Percentiles rank a stretch among this genome's conserved stretches.
Evolutionary conservation across 2,888 invertebrate species (phyloP).

Genomic region (Cerastis leucographa): DNA sequence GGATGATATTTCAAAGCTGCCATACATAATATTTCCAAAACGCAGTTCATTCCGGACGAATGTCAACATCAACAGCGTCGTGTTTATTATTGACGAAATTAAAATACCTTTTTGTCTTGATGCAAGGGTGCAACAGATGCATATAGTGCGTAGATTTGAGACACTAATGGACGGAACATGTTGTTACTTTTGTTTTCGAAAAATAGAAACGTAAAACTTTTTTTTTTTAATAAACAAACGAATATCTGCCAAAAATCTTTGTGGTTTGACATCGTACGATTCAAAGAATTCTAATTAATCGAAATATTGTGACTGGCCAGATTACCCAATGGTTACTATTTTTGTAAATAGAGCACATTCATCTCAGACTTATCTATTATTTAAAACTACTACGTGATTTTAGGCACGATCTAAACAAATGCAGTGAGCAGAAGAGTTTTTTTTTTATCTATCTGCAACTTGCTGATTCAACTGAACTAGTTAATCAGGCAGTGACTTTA

Average conservation of each 20-base stretch:
- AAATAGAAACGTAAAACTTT: constrained; percentile 32
- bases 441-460: neutral
- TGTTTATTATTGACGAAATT: constrained; percentile 50
- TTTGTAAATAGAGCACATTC: constrained; percentile 31
- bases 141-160: constrained; percentile 50
- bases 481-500: neutral
- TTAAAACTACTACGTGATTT: constrained; percentile 45
- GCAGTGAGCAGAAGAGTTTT: constrained; percentile 9
- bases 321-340: constrained; percentile 26
- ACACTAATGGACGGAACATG: constrained; percentile 5
- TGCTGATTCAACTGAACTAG: neutral
- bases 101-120: constrained; percentile 54
- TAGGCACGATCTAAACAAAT: constrained; percentile 39
- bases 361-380: constrained; percentile 22
- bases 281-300: constrained; percentile 20
- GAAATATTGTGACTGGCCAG: constrained; percentile 18
- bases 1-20: constrained; percentile 3
- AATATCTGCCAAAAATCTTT: constrained; percentile 35
- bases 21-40: constrained; percentile 14
- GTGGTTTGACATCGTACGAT: constrained; percentile 13
- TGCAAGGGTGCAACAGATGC: constrained; percentile 37
- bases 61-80: constrained; percentile 30
- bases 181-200: constrained; percentile 40
- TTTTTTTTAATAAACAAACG: constrained; percentile 28
- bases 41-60: neutral